These are phyloP conservation scores for Neopelma chrysocephalum DNA, from an alignment of 2,797 vertebrate genomes.

Conservation along the genomic window DNA sequence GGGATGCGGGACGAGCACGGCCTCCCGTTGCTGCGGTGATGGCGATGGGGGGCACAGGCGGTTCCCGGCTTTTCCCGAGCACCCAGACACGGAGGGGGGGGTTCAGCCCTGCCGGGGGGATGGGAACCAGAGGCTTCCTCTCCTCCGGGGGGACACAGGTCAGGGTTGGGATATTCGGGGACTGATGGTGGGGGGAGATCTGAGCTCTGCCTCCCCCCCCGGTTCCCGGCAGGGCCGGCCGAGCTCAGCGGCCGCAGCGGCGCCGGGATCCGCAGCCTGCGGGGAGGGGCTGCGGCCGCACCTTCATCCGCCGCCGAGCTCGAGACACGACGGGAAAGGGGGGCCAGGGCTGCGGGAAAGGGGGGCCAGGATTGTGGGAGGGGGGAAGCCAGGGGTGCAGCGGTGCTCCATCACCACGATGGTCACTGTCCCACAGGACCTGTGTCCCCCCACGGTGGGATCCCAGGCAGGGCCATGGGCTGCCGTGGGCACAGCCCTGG, in stretches of 20 bases:
- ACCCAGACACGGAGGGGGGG: background rate
- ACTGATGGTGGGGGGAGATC: rapidly evolving
- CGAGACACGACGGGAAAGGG: background rate
- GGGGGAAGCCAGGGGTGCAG: background rate
- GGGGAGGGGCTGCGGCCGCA: background rate
- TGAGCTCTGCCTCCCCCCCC: background rate
- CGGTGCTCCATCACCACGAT: rapidly evolving
- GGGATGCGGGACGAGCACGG: background rate
- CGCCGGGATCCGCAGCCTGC: background rate
- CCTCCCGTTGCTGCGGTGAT: conserved; percentile 68
- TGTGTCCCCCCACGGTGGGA: rapidly evolving
- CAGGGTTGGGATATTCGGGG: background rate
- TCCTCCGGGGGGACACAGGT: rapidly evolving
- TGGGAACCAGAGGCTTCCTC: background rate
- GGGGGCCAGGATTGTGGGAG: no score
- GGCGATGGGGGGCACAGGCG: background rate
- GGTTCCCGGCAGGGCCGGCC: rapidly evolving
- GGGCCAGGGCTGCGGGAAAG: background rate
- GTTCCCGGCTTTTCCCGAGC: background rate
- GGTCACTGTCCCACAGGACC: background rate
- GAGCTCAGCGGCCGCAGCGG: background rate
- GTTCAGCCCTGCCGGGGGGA: background rate
- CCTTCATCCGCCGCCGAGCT: background rate
- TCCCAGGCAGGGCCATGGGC: background rate
- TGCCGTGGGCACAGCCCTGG: background rate